Evolutionary conservation across 2,797 vertebrate species (phyloP), one percentile per base, ranked within the genome.

Genomic region (Scarus forsteni): DNA sequence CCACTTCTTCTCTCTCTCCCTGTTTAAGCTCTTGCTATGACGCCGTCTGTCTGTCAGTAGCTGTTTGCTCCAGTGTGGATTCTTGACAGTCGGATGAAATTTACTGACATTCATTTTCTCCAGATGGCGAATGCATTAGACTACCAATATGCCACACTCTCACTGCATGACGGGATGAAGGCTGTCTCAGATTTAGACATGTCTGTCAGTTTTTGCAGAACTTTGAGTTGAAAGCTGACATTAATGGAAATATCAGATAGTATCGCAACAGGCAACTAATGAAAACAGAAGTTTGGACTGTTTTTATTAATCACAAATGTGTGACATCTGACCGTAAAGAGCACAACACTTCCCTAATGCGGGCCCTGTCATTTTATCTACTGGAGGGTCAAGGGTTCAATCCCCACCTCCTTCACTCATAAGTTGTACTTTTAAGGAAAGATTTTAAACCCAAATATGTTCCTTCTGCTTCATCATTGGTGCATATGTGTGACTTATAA

Each of bases 51-150:
- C 18, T 50, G 45, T 60, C 42, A 43, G 35, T 44, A 39, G 42
- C 8, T 56, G 27, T 70, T 62, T 66, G 40, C 15, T 71, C 8
- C n/a, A 49, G 15, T 43, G 40, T 19, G 12, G 64, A 56, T 46
- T 18, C 36, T 56, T 63, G 42, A 61, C 50, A 27, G 11, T 48
- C 2, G 0, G 6, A 13, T 60, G 2, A 40, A 35, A 60, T 50
- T 43, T 63, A 11, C 10, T 63, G 5, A 64, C 3, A 4, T 48
- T 51, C 18, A 59, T 44, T 8, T 16, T 62, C 16, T 52, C 5
- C 42, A 63, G 7, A 49, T 67, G 18, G 53, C 8, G 7, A 46
- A 13, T 54, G 16, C 3, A 13, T 34, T 63, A 39, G 14, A 49
- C 52, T 34, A 49, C 13, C n/a, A 69, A 19, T 1, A 45, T 6